A percentile compares a stretch with the other conserved stretches of the same genome.
Evolutionary conservation across 1,140 invertebrate species (phyloP).

Genomic region (Sitodiplosis mosellana): DNA sequence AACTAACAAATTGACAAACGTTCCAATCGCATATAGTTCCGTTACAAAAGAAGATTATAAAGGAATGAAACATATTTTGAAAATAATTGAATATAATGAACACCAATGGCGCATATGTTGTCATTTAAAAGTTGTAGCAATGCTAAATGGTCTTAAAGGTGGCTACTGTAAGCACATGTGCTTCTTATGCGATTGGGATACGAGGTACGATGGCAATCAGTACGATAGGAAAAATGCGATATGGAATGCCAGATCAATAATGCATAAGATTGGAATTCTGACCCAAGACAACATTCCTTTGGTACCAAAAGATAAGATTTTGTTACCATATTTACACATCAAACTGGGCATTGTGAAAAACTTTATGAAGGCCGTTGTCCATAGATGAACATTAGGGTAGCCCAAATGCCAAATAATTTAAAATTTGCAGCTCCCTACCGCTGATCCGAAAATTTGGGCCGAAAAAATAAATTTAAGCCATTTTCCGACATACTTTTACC

Average conservation of each 20-base stretch:
- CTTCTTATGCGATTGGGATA: conserved; percentile 23
- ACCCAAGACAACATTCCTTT: background rate
- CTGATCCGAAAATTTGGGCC: no score
- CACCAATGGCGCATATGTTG: conserved; percentile 15
- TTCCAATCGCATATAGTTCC: background rate
- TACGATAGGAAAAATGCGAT: conserved; percentile 16
- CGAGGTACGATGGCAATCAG: conserved; percentile 15
- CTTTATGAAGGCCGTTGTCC: no score
- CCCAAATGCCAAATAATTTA: no score
- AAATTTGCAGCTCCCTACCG: no score
- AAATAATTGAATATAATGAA: conserved; percentile 11
- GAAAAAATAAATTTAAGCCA: no score
- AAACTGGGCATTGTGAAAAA: conserved; percentile 21
- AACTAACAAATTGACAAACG: conserved; percentile 2
- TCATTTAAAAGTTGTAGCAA: conserved; percentile 18
- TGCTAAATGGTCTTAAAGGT: conserved; percentile 17
- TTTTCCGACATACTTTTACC: no score
- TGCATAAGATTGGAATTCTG: background rate
- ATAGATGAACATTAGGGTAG: no score
- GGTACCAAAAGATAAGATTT: background rate
- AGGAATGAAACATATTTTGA: conserved; percentile 8
- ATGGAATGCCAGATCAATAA: conserved; percentile 11
- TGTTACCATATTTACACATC: conserved; percentile 17
- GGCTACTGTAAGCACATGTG: conserved; percentile 23
- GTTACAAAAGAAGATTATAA: background rate